Evolutionary conservation across 2,797 vertebrate species (phyloP).

Genomic region (Melanotaenia nigrans): DNA sequence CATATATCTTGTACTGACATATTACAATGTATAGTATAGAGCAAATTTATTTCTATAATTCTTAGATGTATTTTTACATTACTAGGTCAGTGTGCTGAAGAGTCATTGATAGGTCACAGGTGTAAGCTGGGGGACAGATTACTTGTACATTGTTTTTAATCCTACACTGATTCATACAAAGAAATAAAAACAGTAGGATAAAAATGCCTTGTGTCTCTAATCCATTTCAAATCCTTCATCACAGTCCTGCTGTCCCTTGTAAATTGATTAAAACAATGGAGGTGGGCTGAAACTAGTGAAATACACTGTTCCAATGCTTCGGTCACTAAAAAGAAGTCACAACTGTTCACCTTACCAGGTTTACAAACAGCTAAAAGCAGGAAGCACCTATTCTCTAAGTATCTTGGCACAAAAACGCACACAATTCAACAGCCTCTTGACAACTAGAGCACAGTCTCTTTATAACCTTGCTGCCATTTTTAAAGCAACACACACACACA

Average conservation of each 20-base stretch:
- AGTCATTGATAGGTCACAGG: slow-evolving; percentile 36
- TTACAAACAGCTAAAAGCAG: slow-evolving; percentile 15
- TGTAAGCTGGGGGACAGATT: slow-evolving; percentile 74
- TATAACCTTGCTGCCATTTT: slow-evolving; percentile 8
- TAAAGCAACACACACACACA: slow-evolving; percentile 12
- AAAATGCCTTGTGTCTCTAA: slow-evolving; percentile 74
- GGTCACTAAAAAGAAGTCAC: slow-evolving; percentile 1
- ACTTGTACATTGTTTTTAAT: slow-evolving; percentile 71
- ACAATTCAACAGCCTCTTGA: slow-evolving; percentile 14
- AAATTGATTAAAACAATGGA: slow-evolving; percentile 63
- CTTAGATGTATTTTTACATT: neutral
- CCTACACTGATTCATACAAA: slow-evolving; percentile 65
- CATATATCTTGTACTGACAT: no score
- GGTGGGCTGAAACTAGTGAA: neutral
- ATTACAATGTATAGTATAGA: neutral
- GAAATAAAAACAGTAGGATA: slow-evolving; percentile 63
- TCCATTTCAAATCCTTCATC: slow-evolving; percentile 69
- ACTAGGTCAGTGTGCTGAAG: slow-evolving; percentile 27
- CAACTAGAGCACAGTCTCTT: slow-evolving; percentile 1
- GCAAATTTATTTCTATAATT: neutral
- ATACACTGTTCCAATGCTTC: slow-evolving; percentile 5
- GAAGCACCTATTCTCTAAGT: neutral
- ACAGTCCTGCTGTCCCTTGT: slow-evolving; percentile 51
- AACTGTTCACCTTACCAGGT: slow-evolving; percentile 14
- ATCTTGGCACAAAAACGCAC: neutral